These are phyloP conservation scores for Acrobasis suavella DNA, from an alignment of 2,888 invertebrate species.

Conservation along the genomic window DNA sequence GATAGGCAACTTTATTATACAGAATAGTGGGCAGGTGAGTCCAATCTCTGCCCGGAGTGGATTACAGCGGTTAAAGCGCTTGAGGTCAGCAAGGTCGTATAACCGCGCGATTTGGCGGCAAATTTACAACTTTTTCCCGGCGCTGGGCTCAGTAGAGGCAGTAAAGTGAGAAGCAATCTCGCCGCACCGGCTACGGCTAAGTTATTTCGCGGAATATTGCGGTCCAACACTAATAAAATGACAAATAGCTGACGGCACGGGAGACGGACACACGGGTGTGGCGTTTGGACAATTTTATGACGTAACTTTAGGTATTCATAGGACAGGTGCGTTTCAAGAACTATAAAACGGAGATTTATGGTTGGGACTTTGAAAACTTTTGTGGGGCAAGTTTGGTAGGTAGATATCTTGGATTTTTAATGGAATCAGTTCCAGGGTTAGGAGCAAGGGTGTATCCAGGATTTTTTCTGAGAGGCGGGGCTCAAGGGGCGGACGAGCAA, in stretches of 20 bases:
- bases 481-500: no score
- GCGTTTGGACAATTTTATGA: constrained; percentile 42
- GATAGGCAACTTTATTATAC: constrained; percentile 41
- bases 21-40: constrained; percentile 50
- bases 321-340: constrained; percentile 10
- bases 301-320: constrained; percentile 5
- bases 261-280: constrained; percentile 46
- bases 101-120: constrained; percentile 74
- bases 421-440: no score
- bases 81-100: constrained; percentile 73
- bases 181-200: constrained; percentile 58
- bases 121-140: constrained; percentile 79
- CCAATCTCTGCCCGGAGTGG: constrained; percentile 58
- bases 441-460: no score
- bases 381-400: no score
- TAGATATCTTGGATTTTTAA: no score
- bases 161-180: constrained; percentile 78
- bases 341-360: constrained; percentile 11
- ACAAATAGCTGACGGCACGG: constrained; percentile 68
- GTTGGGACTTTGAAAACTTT: not conserved
- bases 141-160: constrained; percentile 61
- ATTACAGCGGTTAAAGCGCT: constrained; percentile 58
- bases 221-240: constrained; percentile 76
- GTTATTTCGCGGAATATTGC: constrained; percentile 77
- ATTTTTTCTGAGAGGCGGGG: no score